A percentile compares a stretch with the other conserved stretches of the same genome.
Conservation (phyloP, 2,113 vertebrate genomes). For the Apeltes quadracus region DNA sequence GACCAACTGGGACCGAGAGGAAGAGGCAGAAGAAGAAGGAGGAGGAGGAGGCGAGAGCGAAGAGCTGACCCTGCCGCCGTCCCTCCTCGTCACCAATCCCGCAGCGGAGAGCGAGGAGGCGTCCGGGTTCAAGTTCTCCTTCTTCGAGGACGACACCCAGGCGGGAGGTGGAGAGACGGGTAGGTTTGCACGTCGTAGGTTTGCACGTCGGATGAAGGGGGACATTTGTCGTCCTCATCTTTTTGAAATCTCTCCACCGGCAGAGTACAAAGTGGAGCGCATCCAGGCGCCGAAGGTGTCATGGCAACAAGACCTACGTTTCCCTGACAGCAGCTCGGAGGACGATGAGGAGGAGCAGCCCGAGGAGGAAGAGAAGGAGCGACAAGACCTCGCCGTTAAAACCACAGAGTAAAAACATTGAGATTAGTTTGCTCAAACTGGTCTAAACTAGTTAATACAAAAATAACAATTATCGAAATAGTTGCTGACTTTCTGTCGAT, state of each 20-base stretch:
- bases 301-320: conserved; percentile 86
- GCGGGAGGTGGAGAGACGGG: conserved; percentile 56
- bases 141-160: conserved; percentile 80
- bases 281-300: conserved; percentile 78
- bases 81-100: conserved; percentile 19
- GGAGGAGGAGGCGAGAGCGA: conserved; percentile 14
- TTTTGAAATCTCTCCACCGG: conserved; percentile 15
- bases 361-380: conserved; percentile 42
- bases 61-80: not conserved
- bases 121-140: conserved; percentile 87
- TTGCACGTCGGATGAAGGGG: not conserved
- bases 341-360: conserved; percentile 78
- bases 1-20: conserved; percentile 48
- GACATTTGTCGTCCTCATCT: not conserved
- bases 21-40: not conserved
- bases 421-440: not conserved
- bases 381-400: conserved; percentile 7
- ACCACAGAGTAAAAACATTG: conserved; percentile 71
- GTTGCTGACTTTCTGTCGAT: not conserved
- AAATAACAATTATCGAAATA: not conserved
- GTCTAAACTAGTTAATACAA: not conserved
- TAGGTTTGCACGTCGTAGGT: conserved; percentile 18
- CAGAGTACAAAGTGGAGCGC: conserved; percentile 81
- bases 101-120: conserved; percentile 17
- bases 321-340: conserved; percentile 92